These are phyloP conservation scores for Clitarchus hookeri DNA, from an alignment of 2,888 invertebrate species.

Conservation along the genomic window DNA sequence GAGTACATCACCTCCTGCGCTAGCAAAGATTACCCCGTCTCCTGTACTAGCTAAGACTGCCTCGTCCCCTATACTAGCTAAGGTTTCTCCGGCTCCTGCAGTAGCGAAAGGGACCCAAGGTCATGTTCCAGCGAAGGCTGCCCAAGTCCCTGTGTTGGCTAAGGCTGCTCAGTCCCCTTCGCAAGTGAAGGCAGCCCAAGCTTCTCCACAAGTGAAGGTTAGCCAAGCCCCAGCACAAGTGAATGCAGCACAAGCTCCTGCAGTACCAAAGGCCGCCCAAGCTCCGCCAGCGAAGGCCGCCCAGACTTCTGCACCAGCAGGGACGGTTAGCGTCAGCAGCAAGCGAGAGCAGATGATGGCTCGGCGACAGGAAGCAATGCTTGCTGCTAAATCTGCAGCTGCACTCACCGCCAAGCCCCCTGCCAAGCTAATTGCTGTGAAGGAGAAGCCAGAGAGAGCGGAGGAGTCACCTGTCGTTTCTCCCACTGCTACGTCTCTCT, in stretches of 20 bases:
- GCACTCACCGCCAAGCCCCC: neutral
- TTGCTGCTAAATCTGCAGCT: neutral
- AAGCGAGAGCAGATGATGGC: conserved; percentile 8
- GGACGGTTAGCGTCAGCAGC: neutral
- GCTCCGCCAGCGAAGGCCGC: conserved; percentile 26
- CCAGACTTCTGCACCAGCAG: neutral
- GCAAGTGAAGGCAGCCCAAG: neutral
- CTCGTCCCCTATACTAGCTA: neutral
- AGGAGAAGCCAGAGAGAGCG: neutral
- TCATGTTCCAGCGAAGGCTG: neutral
- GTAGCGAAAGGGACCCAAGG: too few relatives aligned
- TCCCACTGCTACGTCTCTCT: neutral
- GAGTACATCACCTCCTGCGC: neutral
- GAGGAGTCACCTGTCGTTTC: neutral
- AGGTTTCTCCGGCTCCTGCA: neutral
- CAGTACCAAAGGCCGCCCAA: conserved; percentile 30
- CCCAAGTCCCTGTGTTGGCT: neutral
- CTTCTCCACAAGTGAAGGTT: neutral
- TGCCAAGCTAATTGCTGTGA: neutral
- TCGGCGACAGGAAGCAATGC: neutral
- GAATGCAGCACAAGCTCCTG: neutral
- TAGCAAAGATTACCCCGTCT: neutral
- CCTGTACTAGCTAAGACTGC: neutral
- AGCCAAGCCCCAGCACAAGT: neutral
- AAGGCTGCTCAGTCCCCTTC: neutral